phyloP scores from a whole-genome alignment of 37 sponge, comb jelly and placozoan species.

The Chondrosia reniformis region DNA sequence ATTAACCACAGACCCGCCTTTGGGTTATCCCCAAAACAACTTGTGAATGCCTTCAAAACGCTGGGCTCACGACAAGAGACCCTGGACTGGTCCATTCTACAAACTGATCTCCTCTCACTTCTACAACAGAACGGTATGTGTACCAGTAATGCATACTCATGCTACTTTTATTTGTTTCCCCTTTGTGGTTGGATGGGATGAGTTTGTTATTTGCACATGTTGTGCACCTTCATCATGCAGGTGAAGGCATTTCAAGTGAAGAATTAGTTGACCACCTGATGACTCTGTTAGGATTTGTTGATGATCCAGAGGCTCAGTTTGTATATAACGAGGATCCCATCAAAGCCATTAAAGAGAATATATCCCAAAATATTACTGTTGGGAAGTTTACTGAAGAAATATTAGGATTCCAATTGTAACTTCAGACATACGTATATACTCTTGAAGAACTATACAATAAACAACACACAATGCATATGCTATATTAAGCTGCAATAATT shows the following conservation, averaged over 20 bases:
- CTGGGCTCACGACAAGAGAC: slow-evolving; percentile 48
- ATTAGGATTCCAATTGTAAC: slow-evolving; percentile 51
- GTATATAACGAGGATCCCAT: slow-evolving; percentile 34
- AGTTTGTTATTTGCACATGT: not conserved
- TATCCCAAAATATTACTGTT: slow-evolving; percentile 67
- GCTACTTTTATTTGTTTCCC: not conserved
- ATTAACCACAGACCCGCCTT: slow-evolving; percentile 95
- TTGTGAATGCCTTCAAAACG: slow-evolving; percentile 65
- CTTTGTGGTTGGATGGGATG: not conserved
- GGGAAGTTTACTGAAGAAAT: slow-evolving; percentile 68
- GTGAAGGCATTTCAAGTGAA: slow-evolving; percentile 87
- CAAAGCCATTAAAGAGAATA: slow-evolving; percentile 21
- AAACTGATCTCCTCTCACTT: slow-evolving; percentile 50
- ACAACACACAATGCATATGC: no score
- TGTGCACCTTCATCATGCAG: slow-evolving; percentile 28
- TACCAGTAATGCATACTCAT: not conserved
- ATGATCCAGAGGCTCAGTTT: slow-evolving; percentile 55
- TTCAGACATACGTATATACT: no score
- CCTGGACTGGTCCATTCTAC: slow-evolving; percentile 39
- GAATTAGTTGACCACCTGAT: slow-evolving; percentile 90
- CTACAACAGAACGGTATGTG: slow-evolving; percentile 73
- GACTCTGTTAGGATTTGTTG: slow-evolving; percentile 64
- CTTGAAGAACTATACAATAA: no score
- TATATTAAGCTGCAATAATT: no score
- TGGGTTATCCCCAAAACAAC: slow-evolving; percentile 70